Conservation (phyloP, 2,113 vertebrate species). For the Cynopterus brachyotis region DNA sequence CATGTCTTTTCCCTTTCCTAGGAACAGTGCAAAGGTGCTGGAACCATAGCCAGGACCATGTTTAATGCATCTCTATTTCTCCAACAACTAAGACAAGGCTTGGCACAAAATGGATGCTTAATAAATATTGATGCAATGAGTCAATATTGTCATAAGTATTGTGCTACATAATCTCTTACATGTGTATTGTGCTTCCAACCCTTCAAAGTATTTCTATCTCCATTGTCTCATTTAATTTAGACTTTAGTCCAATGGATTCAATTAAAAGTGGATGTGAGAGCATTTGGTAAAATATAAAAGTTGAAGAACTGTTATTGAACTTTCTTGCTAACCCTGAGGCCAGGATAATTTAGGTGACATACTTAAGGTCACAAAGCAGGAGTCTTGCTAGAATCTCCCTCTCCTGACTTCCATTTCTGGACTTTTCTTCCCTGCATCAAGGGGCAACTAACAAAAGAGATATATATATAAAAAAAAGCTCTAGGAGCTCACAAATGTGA, state of each 20-base stretch:
- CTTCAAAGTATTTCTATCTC: constrained; percentile 5
- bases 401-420: neutral
- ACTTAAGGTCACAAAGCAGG: neutral
- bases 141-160: neutral
- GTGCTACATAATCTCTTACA: neutral
- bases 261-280: neutral
- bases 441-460: neutral
- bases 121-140: neutral
- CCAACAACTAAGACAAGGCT: neutral
- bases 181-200: neutral
- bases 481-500: neutral
- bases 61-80: neutral
- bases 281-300: neutral
- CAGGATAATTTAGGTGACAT: neutral
- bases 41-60: neutral
- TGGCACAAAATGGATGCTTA: neutral
- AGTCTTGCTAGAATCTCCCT: neutral
- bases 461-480: neutral
- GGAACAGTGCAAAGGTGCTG: neutral
- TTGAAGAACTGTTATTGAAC: neutral
- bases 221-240: neutral
- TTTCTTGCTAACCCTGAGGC: neutral
- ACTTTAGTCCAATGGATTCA: neutral
- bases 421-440: neutral
- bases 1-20: neutral